Evolutionary conservation across 2,888 invertebrate species (phyloP).

Genomic region (Lasiommata megera): DNA sequence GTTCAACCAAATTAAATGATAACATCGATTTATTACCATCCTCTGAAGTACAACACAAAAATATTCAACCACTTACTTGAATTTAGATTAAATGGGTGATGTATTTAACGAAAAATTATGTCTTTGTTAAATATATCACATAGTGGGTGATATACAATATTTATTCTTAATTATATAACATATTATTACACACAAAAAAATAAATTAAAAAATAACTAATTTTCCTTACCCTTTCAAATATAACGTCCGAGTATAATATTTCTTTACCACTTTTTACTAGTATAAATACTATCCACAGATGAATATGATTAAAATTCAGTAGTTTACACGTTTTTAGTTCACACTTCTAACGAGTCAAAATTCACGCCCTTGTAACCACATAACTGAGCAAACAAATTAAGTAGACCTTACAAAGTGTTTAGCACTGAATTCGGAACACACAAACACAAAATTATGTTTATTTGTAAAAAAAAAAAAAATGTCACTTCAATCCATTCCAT

Average conservation of each 20-base stretch:
- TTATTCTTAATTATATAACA: too few relatives aligned
- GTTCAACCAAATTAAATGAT: too few relatives aligned
- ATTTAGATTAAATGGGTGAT: too few relatives aligned
- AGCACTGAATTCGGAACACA: slow-evolving; percentile 68
- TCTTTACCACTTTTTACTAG: not conserved
- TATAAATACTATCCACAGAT: not conserved
- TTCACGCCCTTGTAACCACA: slow-evolving; percentile 71
- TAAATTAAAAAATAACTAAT: too few relatives aligned
- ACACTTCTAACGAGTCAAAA: slow-evolving; percentile 67
- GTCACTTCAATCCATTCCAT: slow-evolving; percentile 39
- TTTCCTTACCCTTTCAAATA: slow-evolving; percentile 9
- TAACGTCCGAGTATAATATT: not conserved
- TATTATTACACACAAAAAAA: too few relatives aligned
- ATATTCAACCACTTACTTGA: too few relatives aligned
- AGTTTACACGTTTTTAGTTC: slow-evolving; percentile 59
- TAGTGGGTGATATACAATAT: too few relatives aligned
- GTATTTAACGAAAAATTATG: too few relatives aligned
- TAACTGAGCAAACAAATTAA: slow-evolving; percentile 54
- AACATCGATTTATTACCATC: too few relatives aligned
- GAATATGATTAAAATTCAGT: slow-evolving; percentile 18
- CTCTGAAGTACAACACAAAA: too few relatives aligned
- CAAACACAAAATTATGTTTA: slow-evolving; percentile 41
- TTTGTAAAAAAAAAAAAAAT: slow-evolving; percentile 35
- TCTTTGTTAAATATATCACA: too few relatives aligned
- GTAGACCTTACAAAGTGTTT: slow-evolving; percentile 66